Evolutionary conservation across 2,113 vertebrate genomes (phyloP), one percentile per base, ranked within the genome.

Genomic region (Salvelinus alpinus): DNA sequence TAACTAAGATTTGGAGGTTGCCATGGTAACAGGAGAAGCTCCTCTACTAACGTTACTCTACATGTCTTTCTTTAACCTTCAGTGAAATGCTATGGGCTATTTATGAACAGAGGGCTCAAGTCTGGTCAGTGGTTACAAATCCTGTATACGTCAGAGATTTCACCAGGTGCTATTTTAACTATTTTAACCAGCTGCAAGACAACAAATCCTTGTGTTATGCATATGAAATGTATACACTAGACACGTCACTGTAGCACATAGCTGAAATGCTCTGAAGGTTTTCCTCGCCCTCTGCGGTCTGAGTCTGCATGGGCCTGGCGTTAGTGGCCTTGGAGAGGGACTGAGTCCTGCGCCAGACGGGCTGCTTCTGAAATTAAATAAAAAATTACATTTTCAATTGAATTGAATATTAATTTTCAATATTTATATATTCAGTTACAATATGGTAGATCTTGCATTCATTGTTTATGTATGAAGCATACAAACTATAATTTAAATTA

Each of bases 1-100:
- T n/a, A 25, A 27, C 44, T 47, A 59, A 5, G 27, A 71, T 48
- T 18, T 67, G 68, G 66, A 1, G 59, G 62, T 71, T 44, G 72
- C 24, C 2, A n/a, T 24, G 64, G 64, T 34, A 64, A 44, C 14
- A 65, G 71, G 48, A 77, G 77, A 73, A 70, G 16, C 67, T 64
- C 44, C 29, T 51, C 44, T 4, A 25, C 34, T 34, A 4, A 9
- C 62, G 81, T 78, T 84, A 88, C 84, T 86, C 84, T 64, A 81
- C 25, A 13, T 3, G 27, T 4, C 18, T 68, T 62, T 69, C 51
- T 24, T 12, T 24, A 60, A 9, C 13, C 12, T 65, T 9, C 13
- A 27, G 22, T 12, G 13, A 14, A 27, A 64, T 25, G 25, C 12
- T 27, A 66, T 5, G 25, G 11, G 24, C 27, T 14, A 2, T 54